A percentile compares a stretch with the other conserved stretches of the same genome.
Evolutionary conservation across 2,888 invertebrate genomes (phyloP).

Genomic region (Parochlus steinenii): DNA sequence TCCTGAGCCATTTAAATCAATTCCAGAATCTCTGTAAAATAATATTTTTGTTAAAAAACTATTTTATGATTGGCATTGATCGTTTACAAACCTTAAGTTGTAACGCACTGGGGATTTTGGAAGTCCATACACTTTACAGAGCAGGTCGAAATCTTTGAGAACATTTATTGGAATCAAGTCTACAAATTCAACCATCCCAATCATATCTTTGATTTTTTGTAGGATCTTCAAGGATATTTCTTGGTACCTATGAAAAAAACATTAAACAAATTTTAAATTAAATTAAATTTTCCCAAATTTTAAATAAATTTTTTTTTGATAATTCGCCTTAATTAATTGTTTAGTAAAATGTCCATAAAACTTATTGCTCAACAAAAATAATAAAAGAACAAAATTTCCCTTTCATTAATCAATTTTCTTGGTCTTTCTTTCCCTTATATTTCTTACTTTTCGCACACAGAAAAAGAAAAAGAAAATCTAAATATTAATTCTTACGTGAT

Average conservation of each 20-base stretch:
- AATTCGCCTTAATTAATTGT: too few relatives aligned
- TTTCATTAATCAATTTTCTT: too few relatives aligned
- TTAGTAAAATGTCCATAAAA: too few relatives aligned
- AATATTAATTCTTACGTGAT: too few relatives aligned
- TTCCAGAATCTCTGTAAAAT: conserved; percentile 18
- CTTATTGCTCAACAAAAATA: too few relatives aligned
- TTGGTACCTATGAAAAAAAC: conserved; percentile 36
- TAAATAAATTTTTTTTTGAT: too few relatives aligned
- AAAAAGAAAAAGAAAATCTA: conserved; percentile 30
- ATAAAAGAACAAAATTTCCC: too few relatives aligned
- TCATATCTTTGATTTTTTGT: conserved; percentile 47
- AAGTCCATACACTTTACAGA: conserved; percentile 41
- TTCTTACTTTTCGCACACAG: conserved; percentile 31
- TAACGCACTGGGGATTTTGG: conserved; percentile 11
- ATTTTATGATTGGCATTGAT: neutral
- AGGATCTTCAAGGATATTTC: conserved; percentile 51
- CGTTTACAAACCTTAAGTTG: conserved; percentile 3
- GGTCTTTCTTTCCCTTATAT: conserved; percentile 34
- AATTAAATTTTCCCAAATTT: neutral
- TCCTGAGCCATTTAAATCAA: conserved; percentile 18
- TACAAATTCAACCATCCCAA: conserved; percentile 49
- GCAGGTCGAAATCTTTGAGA: conserved; percentile 37
- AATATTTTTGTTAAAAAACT: conserved; percentile 4
- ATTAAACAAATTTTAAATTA: conserved; percentile 14
- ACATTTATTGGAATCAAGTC: conserved; percentile 35